phyloP scores from a whole-genome alignment of 2,113 vertebrate genomes.

The Xyliphius kryptos region DNA sequence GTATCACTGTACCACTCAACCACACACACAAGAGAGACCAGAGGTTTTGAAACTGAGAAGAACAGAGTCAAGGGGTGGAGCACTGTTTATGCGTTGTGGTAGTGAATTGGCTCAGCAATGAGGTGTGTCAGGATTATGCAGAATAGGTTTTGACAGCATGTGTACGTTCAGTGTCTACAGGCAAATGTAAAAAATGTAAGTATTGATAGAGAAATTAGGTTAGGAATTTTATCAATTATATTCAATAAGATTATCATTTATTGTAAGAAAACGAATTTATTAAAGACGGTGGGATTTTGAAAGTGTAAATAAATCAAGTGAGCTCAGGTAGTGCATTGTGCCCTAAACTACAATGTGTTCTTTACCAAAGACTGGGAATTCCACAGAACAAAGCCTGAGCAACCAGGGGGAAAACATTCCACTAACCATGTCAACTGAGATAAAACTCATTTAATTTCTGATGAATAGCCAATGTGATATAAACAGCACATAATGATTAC shows the following conservation, averaged over 20 bases:
- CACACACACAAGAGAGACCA: conserved; percentile 9
- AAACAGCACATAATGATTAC: background rate
- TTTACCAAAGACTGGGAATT: conserved; percentile 9
- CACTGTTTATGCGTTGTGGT: background rate
- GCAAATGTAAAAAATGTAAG: too few relatives aligned
- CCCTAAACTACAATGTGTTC: background rate
- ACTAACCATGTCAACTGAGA: background rate
- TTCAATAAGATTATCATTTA: too few relatives aligned
- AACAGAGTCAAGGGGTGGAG: conserved; percentile 16
- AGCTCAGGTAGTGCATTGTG: background rate
- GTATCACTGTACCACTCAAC: conserved; percentile 27
- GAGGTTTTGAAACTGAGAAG: background rate
- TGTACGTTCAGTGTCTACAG: background rate
- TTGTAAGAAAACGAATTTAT: too few relatives aligned
- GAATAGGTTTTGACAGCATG: conserved; percentile 1
- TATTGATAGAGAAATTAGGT: too few relatives aligned
- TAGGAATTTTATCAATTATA: too few relatives aligned
- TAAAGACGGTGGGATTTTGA: conserved; percentile 1
- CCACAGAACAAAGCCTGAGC: conserved; percentile 11
- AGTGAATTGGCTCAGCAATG: conserved; percentile 10
- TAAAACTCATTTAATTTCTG: background rate
- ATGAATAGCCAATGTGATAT: background rate
- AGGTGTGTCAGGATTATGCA: conserved; percentile 3
- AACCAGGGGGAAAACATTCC: conserved; percentile 3
- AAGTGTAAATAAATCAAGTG: conserved; percentile 51